Evolutionary conservation across 2,888 invertebrate species (phyloP).

Genomic region (Ferrisia virgata): DNA sequence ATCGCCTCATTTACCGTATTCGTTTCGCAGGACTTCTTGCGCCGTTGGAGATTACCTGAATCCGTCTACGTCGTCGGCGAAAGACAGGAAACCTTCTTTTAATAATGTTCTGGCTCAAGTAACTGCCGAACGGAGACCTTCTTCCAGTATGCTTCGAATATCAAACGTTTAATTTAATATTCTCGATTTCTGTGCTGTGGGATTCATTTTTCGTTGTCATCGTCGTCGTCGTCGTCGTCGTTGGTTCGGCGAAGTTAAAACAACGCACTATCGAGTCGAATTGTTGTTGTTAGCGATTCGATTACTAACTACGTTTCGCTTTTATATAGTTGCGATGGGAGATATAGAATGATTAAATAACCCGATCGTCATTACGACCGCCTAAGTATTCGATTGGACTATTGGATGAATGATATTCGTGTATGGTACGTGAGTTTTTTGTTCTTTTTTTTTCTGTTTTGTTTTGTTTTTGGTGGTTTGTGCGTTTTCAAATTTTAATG

Average conservation of each 20-base stretch:
- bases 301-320: background rate
- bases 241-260: too few species aligned
- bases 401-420: background rate
- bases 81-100: slow-evolving; percentile 50
- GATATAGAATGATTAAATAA: background rate
- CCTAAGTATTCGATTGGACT: too few species aligned
- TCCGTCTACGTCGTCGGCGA: slow-evolving; percentile 45
- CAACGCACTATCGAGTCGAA: too few species aligned
- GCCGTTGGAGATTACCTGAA: slow-evolving; percentile 43
- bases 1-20: slow-evolving; percentile 43
- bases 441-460: background rate
- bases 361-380: background rate
- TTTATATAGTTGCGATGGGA: background rate
- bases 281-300: too few species aligned
- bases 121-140: slow-evolving; percentile 50
- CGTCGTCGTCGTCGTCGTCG: too few species aligned
- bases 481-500: too few species aligned
- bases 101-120: slow-evolving; percentile 51
- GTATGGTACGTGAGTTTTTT: background rate
- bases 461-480: background rate
- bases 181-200: background rate
- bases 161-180: slow-evolving; percentile 49
- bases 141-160: slow-evolving; percentile 51
- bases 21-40: slow-evolving; percentile 45
- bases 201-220: background rate